Evolutionary conservation across 2,888 invertebrate species (phyloP).

Genomic region (Drosophila siamana): DNA sequence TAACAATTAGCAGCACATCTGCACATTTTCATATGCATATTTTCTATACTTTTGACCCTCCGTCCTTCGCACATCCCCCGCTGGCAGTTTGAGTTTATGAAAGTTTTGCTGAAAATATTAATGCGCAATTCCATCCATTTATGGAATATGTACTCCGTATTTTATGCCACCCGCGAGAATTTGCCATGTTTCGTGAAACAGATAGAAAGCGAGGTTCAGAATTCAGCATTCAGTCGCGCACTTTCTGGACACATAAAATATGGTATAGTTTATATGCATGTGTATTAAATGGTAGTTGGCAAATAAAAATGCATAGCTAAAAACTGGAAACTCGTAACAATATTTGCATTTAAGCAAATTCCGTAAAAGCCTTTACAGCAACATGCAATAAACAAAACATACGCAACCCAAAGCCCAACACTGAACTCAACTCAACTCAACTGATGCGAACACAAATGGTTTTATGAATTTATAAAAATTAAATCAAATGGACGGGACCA

Average conservation of each 20-base stretch:
- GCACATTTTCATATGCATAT: conserved; percentile 18
- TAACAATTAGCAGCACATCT: conserved; percentile 61
- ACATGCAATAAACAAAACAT: conserved; percentile 3
- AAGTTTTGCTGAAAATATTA: conserved; percentile 67
- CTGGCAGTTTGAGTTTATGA: conserved; percentile 18
- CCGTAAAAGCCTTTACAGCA: conserved; percentile 26
- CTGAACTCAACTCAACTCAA: conserved; percentile 8
- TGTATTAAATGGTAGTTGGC: conserved; percentile 51
- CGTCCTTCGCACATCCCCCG: neutral
- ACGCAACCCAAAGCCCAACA: conserved; percentile 11
- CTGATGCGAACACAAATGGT: conserved; percentile 35
- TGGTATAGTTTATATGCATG: conserved; percentile 19
- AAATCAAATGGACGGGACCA: conserved; percentile 55
- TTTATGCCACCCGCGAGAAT: conserved; percentile 74
- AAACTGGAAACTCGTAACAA: conserved; percentile 27
- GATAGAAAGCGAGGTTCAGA: conserved; percentile 18
- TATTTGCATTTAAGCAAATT: conserved; percentile 53
- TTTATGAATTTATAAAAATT: conserved; percentile 59
- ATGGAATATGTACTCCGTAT: conserved; percentile 60
- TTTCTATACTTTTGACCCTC: neutral
- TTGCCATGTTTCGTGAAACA: conserved; percentile 37
- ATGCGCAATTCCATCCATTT: conserved; percentile 67
- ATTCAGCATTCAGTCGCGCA: conserved; percentile 16
- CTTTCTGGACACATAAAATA: conserved; percentile 38
- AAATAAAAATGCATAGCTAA: conserved; percentile 55